phyloP scores from a whole-genome alignment of 1,140 invertebrate species.

The Patella vulgata region DNA sequence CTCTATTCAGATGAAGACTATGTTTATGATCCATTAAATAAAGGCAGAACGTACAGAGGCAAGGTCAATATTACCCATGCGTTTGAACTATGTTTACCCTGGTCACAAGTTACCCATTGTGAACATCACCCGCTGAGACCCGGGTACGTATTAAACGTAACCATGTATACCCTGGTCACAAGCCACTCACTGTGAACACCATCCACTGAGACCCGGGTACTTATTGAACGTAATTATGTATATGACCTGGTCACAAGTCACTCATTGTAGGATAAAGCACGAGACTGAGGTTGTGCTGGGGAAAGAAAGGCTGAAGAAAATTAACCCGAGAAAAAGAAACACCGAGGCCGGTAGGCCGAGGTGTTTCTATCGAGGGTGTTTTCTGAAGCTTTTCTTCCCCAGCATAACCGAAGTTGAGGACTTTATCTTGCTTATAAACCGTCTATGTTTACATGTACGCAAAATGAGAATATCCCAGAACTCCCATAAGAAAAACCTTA shows the following conservation, averaged over 20 bases:
- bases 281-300: too few species aligned
- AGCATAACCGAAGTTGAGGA: too few species aligned
- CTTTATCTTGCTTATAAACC: too few species aligned
- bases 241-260: slow-evolving; percentile 30
- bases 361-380: too few species aligned
- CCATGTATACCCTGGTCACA: slow-evolving; percentile 32
- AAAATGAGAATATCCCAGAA: too few species aligned
- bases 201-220: slow-evolving; percentile 34
- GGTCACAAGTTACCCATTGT: slow-evolving; percentile 31
- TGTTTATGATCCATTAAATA: slow-evolving; percentile 13
- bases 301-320: too few species aligned
- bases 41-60: slow-evolving; percentile 27
- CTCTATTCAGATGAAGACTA: slow-evolving; percentile 20
- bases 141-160: slow-evolving; percentile 29
- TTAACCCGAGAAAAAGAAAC: too few species aligned
- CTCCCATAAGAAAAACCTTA: too few species aligned
- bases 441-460: too few species aligned
- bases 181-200: slow-evolving; percentile 25
- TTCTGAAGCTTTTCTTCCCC: too few species aligned
- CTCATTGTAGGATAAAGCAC: too few species aligned
- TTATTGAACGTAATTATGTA: slow-evolving; percentile 25
- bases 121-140: slow-evolving; percentile 29
- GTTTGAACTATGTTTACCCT: slow-evolving; percentile 29
- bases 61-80: slow-evolving; percentile 25
- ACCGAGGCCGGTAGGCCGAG: too few species aligned